Base-by-base conservation (phyloP, 2,797 vertebrate genomes). In the Notoglanidium macrostoma region DNA sequence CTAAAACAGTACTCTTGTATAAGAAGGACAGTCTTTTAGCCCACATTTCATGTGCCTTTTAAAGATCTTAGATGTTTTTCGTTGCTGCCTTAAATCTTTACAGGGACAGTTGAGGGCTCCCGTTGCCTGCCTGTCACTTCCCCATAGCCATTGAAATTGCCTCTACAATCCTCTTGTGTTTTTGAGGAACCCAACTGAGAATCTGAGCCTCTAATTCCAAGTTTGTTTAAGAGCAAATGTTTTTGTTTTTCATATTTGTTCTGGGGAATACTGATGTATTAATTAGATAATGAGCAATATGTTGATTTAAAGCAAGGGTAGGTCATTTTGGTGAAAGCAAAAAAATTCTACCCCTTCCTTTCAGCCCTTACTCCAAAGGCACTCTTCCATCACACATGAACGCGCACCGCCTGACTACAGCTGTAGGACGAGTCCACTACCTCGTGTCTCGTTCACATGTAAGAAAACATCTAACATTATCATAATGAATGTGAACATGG, bases 241-340 rank as follows among this genome's bases (percentile, higher is more conserved):
- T 81, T 81, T 81, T 61, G 11, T 44, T 80, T 63, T 63, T 46
- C 57, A 26, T 15, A 46, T 44, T 63, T 81, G 57, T 46, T 67
- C n/a, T 65, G 80, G 40, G 61, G 68, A 68, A 83, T 68, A 2
- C 29, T 32, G 32, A 67, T 29, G 46, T 83, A 14, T 68, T 46
- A 54, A 54, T 54, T 35, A 44, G 11, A 63, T 88, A 57, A 57
- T 84, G 73, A 86, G 80, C 17, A 51, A 49, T 85, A 32, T 68
- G 76, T 87, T 87, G 83, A 74, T 89, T 68, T 46, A 85, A 85
- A 87, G 88, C 83, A 40, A 40, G 35, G 35, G 3, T 40, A 40
- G 35, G 35, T 40, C 35, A 40, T 40, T 40, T 40, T 40, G 35
- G 85, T 61, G 32, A 83, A 85, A 82, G 29, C 73, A 89, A 40